These are phyloP conservation scores for Scophthalmus maximus DNA, from an alignment of 2,113 vertebrate genomes.

Conservation along the genomic window DNA sequence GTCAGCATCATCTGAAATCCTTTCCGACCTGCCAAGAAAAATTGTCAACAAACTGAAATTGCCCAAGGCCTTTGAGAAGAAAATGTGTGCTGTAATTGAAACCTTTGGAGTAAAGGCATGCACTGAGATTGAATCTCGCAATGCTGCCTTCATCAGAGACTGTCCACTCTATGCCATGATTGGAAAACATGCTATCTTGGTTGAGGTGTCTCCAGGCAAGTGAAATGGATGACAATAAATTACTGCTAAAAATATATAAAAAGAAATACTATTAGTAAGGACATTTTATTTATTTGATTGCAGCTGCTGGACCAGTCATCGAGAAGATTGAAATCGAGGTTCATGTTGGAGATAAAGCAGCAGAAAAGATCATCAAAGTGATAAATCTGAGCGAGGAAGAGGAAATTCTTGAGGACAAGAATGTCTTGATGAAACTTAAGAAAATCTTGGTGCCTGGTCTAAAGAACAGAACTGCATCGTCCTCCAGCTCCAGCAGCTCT, in stretches of 20 bases:
- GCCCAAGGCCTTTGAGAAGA: constrained; percentile 47
- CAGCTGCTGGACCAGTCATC: constrained; percentile 75
- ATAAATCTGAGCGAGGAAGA: constrained; percentile 71
- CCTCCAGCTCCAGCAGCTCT: constrained; percentile 67
- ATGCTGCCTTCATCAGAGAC: constrained; percentile 76
- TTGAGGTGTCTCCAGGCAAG: constrained; percentile 83
- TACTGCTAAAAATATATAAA: not conserved
- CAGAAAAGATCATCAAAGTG: constrained; percentile 80
- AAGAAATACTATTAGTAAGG: no score
- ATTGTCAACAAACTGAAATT: not conserved
- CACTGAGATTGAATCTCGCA: constrained; percentile 70
- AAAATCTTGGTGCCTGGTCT: constrained; percentile 79
- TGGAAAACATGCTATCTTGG: constrained; percentile 76
- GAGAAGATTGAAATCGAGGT: constrained; percentile 87
- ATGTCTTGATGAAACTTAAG: constrained; percentile 82
- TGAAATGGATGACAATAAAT: constrained; percentile 6
- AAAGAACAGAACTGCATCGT: constrained; percentile 50
- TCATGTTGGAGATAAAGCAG: constrained; percentile 81
- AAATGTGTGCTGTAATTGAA: constrained; percentile 66
- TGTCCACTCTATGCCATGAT: constrained; percentile 72
- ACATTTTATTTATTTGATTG: constrained; percentile 35
- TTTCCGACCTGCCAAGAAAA: constrained; percentile 39
- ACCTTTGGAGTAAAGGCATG: constrained; percentile 82
- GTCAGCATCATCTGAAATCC: constrained; percentile 77
- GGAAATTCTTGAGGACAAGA: constrained; percentile 65